Percentiles rank a stretch among this genome's conserved stretches.
Evolutionary conservation across 2,797 vertebrate genomes (phyloP).

Genomic region (Sebastes glaucus): DNA sequence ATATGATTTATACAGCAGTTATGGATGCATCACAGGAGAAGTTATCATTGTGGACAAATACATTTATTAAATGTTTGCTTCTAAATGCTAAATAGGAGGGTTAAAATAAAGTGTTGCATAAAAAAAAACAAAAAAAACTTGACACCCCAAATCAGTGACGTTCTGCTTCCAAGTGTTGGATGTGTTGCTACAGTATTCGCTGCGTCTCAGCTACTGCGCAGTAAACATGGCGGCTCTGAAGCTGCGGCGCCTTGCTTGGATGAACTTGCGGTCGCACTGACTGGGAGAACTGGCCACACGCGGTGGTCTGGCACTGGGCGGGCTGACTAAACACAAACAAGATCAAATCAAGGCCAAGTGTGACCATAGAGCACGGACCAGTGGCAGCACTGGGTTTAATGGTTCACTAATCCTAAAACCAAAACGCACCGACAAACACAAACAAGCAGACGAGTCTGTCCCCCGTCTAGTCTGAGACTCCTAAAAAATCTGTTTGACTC

Average conservation of each 20-base stretch:
- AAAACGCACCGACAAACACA: conserved; percentile 34
- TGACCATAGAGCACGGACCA: conserved; percentile 8
- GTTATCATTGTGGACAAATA: not conserved
- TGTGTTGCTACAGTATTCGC: conserved; percentile 59
- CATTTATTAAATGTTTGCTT: not conserved
- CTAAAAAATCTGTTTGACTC: not conserved
- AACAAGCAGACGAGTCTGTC: conserved; percentile 8
- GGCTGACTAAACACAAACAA: conserved; percentile 3
- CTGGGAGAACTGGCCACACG: not conserved
- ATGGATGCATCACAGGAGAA: not conserved
- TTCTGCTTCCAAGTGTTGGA: not conserved
- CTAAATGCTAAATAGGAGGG: not conserved
- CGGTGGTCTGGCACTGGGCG: not conserved
- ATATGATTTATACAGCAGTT: not conserved
- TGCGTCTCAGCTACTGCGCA: conserved; percentile 55
- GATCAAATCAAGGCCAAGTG: conserved; percentile 10
- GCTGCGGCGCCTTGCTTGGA: not conserved
- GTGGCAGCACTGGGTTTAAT: conserved; percentile 19
- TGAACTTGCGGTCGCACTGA: not conserved
- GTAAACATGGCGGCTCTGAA: not conserved
- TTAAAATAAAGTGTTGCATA: conserved; percentile 9
- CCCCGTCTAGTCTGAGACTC: not conserved
- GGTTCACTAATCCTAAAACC: conserved; percentile 23
- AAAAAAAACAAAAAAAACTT: not conserved
- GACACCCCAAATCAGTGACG: not conserved